phyloP scores from a whole-genome alignment of 2,888 invertebrate species.

The Ochropacha duplaris region DNA sequence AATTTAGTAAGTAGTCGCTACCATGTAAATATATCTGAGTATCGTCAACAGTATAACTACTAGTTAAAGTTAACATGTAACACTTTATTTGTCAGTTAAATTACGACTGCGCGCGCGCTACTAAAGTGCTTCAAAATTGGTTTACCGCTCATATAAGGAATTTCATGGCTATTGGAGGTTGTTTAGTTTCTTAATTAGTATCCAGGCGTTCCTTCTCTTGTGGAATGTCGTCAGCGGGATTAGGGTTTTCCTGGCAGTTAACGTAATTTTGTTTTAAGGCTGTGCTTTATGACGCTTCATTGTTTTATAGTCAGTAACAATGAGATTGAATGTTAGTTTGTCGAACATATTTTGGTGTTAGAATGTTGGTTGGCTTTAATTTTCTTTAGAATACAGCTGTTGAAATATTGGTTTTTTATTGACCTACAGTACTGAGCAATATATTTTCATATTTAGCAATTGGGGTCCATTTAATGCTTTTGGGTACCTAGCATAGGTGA shows the following conservation, averaged over 20 bases:
- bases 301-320: slow-evolving; percentile 52
- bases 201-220: slow-evolving; percentile 51
- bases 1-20: not conserved
- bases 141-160: slow-evolving; percentile 75
- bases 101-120: slow-evolving; percentile 58
- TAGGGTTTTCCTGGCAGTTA: slow-evolving; percentile 54
- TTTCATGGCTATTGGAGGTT: slow-evolving; percentile 75
- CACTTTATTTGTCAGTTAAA: slow-evolving; percentile 73
- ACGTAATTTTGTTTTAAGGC: slow-evolving; percentile 54
- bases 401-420: not conserved
- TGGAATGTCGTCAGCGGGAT: slow-evolving; percentile 53
- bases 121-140: slow-evolving; percentile 72
- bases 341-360: slow-evolving; percentile 1
- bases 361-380: not conserved
- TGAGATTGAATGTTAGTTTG: slow-evolving; percentile 19
- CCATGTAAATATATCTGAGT: slow-evolving; percentile 48
- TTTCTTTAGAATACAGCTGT: not conserved
- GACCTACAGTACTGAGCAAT: too few relatives aligned
- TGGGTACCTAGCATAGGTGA: too few relatives aligned
- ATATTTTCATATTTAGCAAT: too few relatives aligned
- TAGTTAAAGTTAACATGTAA: slow-evolving; percentile 46
- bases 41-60: slow-evolving; percentile 46
- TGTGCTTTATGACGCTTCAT: slow-evolving; percentile 59
- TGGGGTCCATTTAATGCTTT: too few relatives aligned
- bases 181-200: slow-evolving; percentile 77